Evolutionary conservation across 2,113 vertebrate species (phyloP), one percentile per base, ranked within the genome.

Genomic region (Leuciscus idus): DNA sequence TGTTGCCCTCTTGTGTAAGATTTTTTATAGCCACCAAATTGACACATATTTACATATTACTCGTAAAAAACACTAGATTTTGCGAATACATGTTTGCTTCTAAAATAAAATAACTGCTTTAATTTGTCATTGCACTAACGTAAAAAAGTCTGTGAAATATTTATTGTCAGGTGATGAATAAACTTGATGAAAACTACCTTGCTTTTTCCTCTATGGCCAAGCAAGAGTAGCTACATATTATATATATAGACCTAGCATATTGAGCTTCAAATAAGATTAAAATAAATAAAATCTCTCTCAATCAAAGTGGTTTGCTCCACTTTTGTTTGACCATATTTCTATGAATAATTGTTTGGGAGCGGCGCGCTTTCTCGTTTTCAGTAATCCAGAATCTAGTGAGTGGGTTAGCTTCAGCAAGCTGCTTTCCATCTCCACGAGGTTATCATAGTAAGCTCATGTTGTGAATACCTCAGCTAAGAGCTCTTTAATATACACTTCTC

Each of bases 401-500:
- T 55, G 17, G 28, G 77, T 64, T 85, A 59, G 74, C 83, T 57
- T 61, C 43, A 33, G 57, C 66, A 33, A 78, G 72, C 80, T 66
- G 68, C 6, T 50, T 61, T 82, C 57, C 81, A 36, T 85, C 81
- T 72, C 73, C 73, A 81, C 66, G 84, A 87, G 84, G 52, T 78
- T 90, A 81, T 90, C 52, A 70, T 88, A 85, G 23, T 59, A 83
- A 75, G 52, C 72, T 77, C 62, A 85, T 74, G 83, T 90, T 87
- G 88, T 81, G 76, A 85, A 73, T 81, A 82, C 57, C 68, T 39
- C 12, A 43, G 80, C 87, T 89, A 87, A 91, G 90, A 88, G 77
- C 83, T 50, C 80, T 70, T 89, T 84, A 90, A 91, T 90, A 87
- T 90, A 92, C 86, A 88, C 87, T 81, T 91, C 87, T 89, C 78